Evolutionary conservation across 2,888 invertebrate species (phyloP), one percentile per base, ranked within the genome.

Genomic region (Pheosia tremula): DNA sequence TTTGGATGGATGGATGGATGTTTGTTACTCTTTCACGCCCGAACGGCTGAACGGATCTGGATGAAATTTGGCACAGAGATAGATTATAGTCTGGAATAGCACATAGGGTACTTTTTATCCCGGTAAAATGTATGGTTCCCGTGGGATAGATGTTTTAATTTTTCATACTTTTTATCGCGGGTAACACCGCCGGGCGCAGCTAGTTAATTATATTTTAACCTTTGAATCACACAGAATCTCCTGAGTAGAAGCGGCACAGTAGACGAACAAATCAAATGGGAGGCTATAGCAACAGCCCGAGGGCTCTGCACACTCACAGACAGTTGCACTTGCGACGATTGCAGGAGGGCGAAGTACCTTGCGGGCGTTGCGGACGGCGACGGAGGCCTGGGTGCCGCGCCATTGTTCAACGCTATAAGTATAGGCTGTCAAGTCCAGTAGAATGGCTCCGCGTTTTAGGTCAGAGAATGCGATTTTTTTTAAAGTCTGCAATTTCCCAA

Each of bases 191-290:
- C n/a, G n/a, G n/a, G n/a, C n/a, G n/a, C n/a, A n/a, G n/a, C n/a
- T n/a, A n/a, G n/a, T n/a, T 0, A 24, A 24, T 24, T 24, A 24
- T 24, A 9, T 45, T 45, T 9, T 45, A n/a, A 47, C n/a, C 5
- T n/a, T n/a, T n/a, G 3, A 0, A n/a, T 4, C 10, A 41, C 53
- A 13, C 82, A 93, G 93, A 86, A 92, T 39, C 86, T 93, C 0
- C 82, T 93, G 3, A 83, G 78, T 67, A 80, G 88, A 54, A 88
- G 84, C 49, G 88, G 91, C 0, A 86, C 87, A 0, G 53, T 85
- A 2, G 90, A 91, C 60, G 92, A 93, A 58, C 88, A 91, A 58
- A 89, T 91, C 62, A 93, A 93, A 72, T 93, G 93, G 93, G 91
- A 93, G 61, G 93, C 93, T 0, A 93, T 93, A 3, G 93, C 93